Percentiles rank a stretch among this genome's conserved stretches.
These are phyloP conservation scores for Haliclona indistincta DNA, from an alignment of 37 sponge, comb jelly and placozoan genomes.

Conservation along the genomic window DNA sequence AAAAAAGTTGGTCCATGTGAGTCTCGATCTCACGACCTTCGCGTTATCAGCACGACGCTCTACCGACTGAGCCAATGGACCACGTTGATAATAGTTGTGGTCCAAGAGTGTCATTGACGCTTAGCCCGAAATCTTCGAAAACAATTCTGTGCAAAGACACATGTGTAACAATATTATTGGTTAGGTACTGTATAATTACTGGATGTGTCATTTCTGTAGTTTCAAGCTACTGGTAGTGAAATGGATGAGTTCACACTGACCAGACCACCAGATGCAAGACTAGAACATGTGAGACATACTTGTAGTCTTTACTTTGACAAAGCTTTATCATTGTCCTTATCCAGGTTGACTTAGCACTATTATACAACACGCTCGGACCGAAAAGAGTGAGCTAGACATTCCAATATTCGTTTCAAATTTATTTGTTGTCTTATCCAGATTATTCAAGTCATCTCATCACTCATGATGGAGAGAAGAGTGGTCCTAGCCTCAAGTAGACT, in stretches of 20 bases:
- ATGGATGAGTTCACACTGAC: conserved; percentile 58
- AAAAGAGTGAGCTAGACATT: background rate
- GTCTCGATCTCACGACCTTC: conserved; percentile 24
- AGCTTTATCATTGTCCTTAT: too few species aligned
- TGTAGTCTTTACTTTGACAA: too few species aligned
- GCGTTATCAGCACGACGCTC: conserved; percentile 34
- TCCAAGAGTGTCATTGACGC: too few species aligned
- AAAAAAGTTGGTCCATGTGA: conserved; percentile 13
- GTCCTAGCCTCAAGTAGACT: conserved; percentile 73
- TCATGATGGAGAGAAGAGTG: conserved; percentile 83
- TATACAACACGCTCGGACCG: conserved; percentile 49
- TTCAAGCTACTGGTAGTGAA: conserved; percentile 34
- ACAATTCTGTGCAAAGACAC: too few species aligned
- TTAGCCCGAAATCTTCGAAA: too few species aligned
- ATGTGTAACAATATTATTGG: too few species aligned
- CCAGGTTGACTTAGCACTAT: conserved; percentile 48
- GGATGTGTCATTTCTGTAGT: too few species aligned
- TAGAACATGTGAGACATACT: conserved; percentile 91
- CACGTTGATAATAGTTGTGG: too few species aligned
- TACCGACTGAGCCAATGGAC: conserved; percentile 49
- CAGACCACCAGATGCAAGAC: conserved; percentile 75
- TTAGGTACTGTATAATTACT: too few species aligned
- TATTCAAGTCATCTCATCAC: conserved; percentile 69
- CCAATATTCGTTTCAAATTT: background rate
- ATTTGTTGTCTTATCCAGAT: too few species aligned